These are phyloP conservation scores for Polietes domitor DNA, from an alignment of 2,888 invertebrate species.

Conservation along the genomic window DNA sequence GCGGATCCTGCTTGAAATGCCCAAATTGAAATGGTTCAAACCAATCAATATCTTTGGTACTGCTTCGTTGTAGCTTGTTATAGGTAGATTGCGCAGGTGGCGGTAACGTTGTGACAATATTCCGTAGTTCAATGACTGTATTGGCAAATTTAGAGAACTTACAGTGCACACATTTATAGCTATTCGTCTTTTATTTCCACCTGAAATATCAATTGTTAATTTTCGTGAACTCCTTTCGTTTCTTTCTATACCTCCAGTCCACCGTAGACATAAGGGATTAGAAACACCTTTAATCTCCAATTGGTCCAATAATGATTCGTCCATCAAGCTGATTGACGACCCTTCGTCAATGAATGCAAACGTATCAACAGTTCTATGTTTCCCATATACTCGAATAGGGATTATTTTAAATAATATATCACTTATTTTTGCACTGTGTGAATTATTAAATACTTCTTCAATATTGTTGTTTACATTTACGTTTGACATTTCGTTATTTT, in stretches of 20 bases:
- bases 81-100: conserved; percentile 44
- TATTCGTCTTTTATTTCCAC: conserved; percentile 25
- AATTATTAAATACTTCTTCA: no score
- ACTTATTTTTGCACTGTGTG: not conserved
- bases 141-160: not conserved
- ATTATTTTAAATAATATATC: conserved; percentile 51
- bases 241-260: conserved; percentile 32
- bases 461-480: no score
- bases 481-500: no score
- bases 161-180: conserved; percentile 17
- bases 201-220: conserved; percentile 39
- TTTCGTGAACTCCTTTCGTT: conserved; percentile 18
- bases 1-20: conserved; percentile 34
- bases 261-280: conserved; percentile 36
- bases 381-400: conserved; percentile 37
- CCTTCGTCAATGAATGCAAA: conserved; percentile 34
- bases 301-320: not conserved
- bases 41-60: conserved; percentile 46
- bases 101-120: not conserved
- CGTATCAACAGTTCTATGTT: conserved; percentile 27
- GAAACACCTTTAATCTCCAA: conserved; percentile 3
- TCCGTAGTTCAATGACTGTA: conserved; percentile 21
- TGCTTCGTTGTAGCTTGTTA: conserved; percentile 43
- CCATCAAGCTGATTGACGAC: conserved; percentile 19
- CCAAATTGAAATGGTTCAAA: conserved; percentile 47